phyloP scores from a whole-genome alignment of 2,113 vertebrate species.

The Uropsilus gracilis region DNA sequence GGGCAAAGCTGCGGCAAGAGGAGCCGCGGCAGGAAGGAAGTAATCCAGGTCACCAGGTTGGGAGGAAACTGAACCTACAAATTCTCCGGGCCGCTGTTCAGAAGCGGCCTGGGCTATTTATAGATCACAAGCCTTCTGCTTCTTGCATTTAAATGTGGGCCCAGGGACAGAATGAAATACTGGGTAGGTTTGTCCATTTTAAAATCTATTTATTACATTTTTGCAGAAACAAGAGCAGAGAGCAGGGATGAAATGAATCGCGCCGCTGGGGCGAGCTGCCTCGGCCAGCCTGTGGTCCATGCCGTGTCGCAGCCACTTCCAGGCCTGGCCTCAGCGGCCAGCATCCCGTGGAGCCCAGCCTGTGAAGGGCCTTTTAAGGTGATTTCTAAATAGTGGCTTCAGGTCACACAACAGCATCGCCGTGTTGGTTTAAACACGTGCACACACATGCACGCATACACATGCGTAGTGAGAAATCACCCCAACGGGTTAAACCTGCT shows the following conservation, averaged over 20 bases:
- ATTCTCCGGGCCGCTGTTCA: constrained; percentile 57
- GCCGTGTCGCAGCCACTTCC: neutral
- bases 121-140: constrained; percentile 78
- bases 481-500: neutral
- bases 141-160: constrained; percentile 78
- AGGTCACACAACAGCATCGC: constrained; percentile 38
- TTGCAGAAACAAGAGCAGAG: constrained; percentile 17
- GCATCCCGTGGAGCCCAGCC: neutral
- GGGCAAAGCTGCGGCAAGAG: neutral
- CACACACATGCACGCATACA: rapidly evolving
- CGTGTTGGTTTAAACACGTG: neutral
- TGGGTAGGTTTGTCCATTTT: constrained; percentile 67
- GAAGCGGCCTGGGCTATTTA: constrained; percentile 76
- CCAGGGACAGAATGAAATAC: constrained; percentile 73
- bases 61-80: constrained; percentile 77
- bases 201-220: constrained; percentile 19
- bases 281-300: neutral
- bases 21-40: constrained; percentile 57
- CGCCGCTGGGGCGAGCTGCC: neutral
- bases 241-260: neutral
- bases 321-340: constrained; percentile 45
- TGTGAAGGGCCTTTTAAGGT: constrained; percentile 70
- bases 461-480: neutral
- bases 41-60: constrained; percentile 84
- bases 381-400: constrained; percentile 53